Evolutionary conservation across 2,797 vertebrate species (phyloP).

Genomic region (Malacoctenus gilli): DNA sequence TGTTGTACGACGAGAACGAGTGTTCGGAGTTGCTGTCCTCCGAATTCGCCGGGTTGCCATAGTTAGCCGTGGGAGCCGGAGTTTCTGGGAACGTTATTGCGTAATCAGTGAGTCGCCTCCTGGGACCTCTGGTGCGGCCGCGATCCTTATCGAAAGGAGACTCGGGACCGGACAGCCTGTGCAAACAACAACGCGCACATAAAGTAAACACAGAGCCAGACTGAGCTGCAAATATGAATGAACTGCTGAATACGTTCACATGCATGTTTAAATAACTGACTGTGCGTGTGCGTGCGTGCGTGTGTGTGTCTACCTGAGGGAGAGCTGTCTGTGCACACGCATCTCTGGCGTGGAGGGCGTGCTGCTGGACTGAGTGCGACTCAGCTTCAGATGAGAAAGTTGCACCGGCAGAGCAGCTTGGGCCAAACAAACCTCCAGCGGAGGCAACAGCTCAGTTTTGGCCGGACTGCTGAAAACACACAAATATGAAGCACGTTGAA

Average conservation of each 20-base stretch:
- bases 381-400: conserved; percentile 67
- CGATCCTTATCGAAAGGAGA: conserved; percentile 73
- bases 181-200: conserved; percentile 20
- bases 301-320: conserved; percentile 80
- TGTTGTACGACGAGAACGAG: conserved; percentile 82
- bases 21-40: conserved; percentile 87
- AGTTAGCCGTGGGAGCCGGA: conserved; percentile 39
- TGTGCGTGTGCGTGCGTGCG: not conserved
- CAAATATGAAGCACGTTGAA: not conserved
- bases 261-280: too few species aligned
- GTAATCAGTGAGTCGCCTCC: conserved; percentile 85
- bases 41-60: conserved; percentile 74
- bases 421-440: conserved; percentile 69
- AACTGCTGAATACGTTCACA: too few species aligned
- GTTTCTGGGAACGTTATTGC: conserved; percentile 74
- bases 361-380: conserved; percentile 78
- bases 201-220: conserved; percentile 3
- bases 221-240: not conserved
- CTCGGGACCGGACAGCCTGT: conserved; percentile 81
- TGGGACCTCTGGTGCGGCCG: conserved; percentile 76
- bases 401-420: conserved; percentile 62
- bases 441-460: conserved; percentile 76
- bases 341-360: conserved; percentile 86
- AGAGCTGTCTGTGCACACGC: conserved; percentile 81
- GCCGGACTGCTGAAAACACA: conserved; percentile 74